phyloP scores from a whole-genome alignment of 2,797 vertebrate genomes.

The Pseudomugil gertrudae region DNA sequence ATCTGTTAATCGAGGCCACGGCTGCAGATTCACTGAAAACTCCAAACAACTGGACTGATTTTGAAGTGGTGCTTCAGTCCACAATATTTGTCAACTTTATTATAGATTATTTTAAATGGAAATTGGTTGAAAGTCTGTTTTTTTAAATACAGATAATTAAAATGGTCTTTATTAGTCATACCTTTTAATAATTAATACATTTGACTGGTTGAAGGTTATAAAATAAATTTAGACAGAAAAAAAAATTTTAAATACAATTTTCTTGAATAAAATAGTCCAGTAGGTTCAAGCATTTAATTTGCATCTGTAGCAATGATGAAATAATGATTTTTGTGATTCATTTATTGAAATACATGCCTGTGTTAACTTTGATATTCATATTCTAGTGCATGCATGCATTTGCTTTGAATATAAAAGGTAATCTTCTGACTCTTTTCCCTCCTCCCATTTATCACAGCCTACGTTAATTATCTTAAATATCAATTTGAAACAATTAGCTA shows the following conservation, averaged over 20 bases:
- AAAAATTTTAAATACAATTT: conserved; percentile 17
- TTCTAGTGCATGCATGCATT: conserved; percentile 67
- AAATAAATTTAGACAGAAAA: conserved; percentile 28
- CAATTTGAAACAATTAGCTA: conserved; percentile 77
- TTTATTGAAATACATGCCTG: conserved; percentile 72
- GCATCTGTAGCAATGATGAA: conserved; percentile 31
- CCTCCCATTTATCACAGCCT: conserved; percentile 54
- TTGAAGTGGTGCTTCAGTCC: conserved; percentile 28
- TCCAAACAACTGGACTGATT: conserved; percentile 23
- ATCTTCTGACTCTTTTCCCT: conserved; percentile 67
- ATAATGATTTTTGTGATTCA: conserved; percentile 69
- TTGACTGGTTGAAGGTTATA: conserved; percentile 2
- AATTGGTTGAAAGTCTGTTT: conserved; percentile 21
- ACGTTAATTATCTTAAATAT: conserved; percentile 82
- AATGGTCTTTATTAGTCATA: conserved; percentile 29
- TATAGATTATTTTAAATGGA: conserved; percentile 16
- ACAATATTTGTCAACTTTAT: conserved; percentile 28
- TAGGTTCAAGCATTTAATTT: conserved; percentile 41
- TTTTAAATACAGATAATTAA: not conserved
- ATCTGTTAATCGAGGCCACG: conserved; percentile 59
- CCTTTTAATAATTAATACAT: conserved; percentile 28
- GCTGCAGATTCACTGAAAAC: conserved; percentile 42
- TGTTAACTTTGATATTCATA: conserved; percentile 73
- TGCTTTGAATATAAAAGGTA: conserved; percentile 67
- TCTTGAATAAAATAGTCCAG: conserved; percentile 11